Evolutionary conservation across 2,113 vertebrate species (phyloP), one percentile per base, ranked within the genome.

Genomic region (Takifugu bimaculatus): DNA sequence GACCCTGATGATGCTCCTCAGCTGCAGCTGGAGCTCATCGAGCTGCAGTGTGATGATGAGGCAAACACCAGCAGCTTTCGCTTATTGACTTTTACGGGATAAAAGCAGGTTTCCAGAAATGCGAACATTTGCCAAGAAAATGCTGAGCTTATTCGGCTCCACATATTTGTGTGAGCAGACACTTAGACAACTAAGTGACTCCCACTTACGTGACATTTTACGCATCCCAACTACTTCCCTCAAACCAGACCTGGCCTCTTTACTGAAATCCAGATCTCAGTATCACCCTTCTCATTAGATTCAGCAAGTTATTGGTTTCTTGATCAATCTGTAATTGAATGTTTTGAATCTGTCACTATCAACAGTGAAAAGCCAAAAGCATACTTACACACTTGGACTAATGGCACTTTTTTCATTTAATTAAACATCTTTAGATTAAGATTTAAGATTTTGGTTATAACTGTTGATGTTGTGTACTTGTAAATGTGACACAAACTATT

Each of bases 71-170:
- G 42, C 55, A 45, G 55, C 14, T 27, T 27, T 27, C 42, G 26
- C 54, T 57, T 57, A 20, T 44, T 12, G 15, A 56, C 54, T 57
- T 57, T 26, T 57, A 57, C 26, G 12, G 27, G 26, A 57, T 28
- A 57, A 57, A 57, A 42, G 13, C 39, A 45, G 20, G 20, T 20
- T 20, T 20, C 20, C 20, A 20, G 20, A 20, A 20, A 20, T 20
- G 20, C 20, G 20, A 20, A 20, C 20, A 20, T 20, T 20, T 20
- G 20, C 20, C 20, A 20, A 20, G 20, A 20, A 20, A 20, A 20
- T 20, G 20, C 20, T 20, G 20, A 20, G 20, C 20, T 20, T 20
- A 20, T 20, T 20, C 20, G 20, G 20, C 20, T 20, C 20, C 20
- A 20, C 20, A 20, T 20, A 20, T 20, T 20, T 20, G 20, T 20